Evolutionary conservation across 1,140 invertebrate genomes (phyloP), one percentile per base, ranked within the genome.

Genomic region (Mercenaria mercenaria): DNA sequence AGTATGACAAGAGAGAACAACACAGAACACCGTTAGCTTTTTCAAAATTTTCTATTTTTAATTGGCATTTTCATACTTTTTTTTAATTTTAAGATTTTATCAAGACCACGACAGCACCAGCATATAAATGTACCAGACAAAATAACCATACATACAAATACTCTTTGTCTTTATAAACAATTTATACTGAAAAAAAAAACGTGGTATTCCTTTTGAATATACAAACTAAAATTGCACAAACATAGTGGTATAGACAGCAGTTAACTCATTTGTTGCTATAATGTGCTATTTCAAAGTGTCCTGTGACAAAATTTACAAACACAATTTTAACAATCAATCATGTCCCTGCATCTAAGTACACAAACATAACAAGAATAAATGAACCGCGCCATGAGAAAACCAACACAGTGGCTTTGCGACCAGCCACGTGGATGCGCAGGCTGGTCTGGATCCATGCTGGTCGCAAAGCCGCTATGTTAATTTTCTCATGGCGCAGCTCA

Each of bases 61-160:
- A 41, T 79, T 52, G 76, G 43, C 32, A 34, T 79, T 77, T 77
- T 67, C 29, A 2, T 23, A 39, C 39, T 41, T 50, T 76, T 79
- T 79, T 72, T 79, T 11, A 56, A 56, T 18, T 52, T 26, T 32
- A 47, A 47, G 43, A 23, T 79, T 79, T 50, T 52, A 79, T 79
- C 76, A 79, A 79, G 76, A 79, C 76, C 76, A 79, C 50, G 37
- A 79, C 76, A 79, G 76, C 76, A 79, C 76, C 76, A 56, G 76
- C 76, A 79, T 79, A 56, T 37, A 64, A 39, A 72, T 79, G 76
- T 52, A 79, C 76, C 29, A 79, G 76, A 79, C 76, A 79, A 79
- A 79, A 79, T 79, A 56, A 52, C 26, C 47, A 59, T 52, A 79
- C 76, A 52, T 37, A 52, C 47, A 72, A 72, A 64, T 8, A 64